Percentiles rank a stretch among this genome's conserved stretches.
Conservation (phyloP, 2,888 invertebrate species). For the Latheticus oryzae region DNA sequence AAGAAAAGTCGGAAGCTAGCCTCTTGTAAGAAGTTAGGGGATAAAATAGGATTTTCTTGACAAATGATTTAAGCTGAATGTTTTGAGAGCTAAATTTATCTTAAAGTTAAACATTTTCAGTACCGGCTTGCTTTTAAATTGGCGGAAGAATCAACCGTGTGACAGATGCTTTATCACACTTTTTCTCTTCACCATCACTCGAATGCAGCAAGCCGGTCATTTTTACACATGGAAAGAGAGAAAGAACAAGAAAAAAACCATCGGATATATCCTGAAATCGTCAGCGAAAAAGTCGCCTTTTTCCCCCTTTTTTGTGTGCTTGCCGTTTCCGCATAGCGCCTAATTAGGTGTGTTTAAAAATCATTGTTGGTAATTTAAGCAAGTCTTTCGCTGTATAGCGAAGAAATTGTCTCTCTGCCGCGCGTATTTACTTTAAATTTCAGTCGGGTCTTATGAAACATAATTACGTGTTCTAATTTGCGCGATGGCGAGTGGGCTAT, state of each 20-base stretch:
- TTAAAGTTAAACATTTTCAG: constrained; percentile 40
- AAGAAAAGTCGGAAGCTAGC: constrained; percentile 26
- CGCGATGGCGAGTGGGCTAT: constrained; percentile 32
- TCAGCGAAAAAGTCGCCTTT: constrained; percentile 5
- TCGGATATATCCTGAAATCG: constrained; percentile 11
- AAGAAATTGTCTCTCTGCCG: constrained; percentile 34
- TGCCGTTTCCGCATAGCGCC: constrained; percentile 12
- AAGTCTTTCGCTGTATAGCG: constrained; percentile 23
- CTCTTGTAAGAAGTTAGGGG: constrained; percentile 29
- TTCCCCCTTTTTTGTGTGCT: constrained; percentile 6
- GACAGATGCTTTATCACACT: constrained; percentile 28
- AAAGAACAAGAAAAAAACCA: too few species aligned
- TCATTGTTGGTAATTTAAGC: constrained; percentile 30
- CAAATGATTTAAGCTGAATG: constrained; percentile 46
- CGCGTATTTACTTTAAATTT: constrained; percentile 38
- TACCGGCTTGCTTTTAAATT: constrained; percentile 29
- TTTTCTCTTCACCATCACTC: constrained; percentile 2
- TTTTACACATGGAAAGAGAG: too few species aligned
- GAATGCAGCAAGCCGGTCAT: constrained; percentile 2
- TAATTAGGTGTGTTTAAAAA: constrained; percentile 35
- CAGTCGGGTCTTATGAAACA: constrained; percentile 30
- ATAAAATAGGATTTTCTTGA: constrained; percentile 45
- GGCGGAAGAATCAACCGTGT: constrained; percentile 21
- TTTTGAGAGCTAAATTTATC: constrained; percentile 46
- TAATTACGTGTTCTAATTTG: constrained; percentile 38